A percentile compares a stretch with the other conserved stretches of the same genome.
Evolutionary conservation across 2,797 vertebrate genomes (phyloP).

Genomic region (Acropternis orthonyx): DNA sequence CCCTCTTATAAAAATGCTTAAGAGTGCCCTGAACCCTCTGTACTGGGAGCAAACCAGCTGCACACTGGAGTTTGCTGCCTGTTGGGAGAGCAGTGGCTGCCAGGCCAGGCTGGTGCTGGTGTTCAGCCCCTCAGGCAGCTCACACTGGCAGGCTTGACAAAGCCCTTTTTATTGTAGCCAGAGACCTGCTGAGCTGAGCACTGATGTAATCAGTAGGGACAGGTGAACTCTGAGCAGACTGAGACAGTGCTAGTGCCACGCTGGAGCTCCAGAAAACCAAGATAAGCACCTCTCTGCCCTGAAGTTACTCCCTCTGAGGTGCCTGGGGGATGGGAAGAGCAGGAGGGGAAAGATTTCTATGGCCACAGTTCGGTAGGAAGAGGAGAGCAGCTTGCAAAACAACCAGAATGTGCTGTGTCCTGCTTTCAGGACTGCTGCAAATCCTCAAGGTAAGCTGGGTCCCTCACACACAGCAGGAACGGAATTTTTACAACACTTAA

Average conservation of each 20-base stretch:
- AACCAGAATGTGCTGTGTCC: conserved; percentile 10
- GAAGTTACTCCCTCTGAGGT: background rate
- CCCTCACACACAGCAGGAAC: background rate
- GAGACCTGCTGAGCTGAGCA: conserved; percentile 52
- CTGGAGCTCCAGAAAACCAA: conserved; percentile 40
- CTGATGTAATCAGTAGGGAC: conserved; percentile 55
- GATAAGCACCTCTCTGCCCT: conserved; percentile 46
- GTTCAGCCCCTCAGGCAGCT: background rate
- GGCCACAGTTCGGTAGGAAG: background rate
- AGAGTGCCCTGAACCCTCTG: background rate
- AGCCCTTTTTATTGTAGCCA: conserved; percentile 24
- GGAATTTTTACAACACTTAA: background rate
- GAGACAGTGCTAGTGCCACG: conserved; percentile 61
- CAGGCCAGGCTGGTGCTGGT: background rate
- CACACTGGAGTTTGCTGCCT: background rate
- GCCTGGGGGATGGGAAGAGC: conserved; percentile 19
- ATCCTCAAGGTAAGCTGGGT: conserved; percentile 7
- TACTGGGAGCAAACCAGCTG: background rate
- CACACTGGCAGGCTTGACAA: background rate
- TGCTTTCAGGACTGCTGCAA: background rate
- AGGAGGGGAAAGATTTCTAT: background rate
- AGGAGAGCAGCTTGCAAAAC: conserved; percentile 25
- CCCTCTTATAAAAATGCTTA: background rate
- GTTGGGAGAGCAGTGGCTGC: background rate
- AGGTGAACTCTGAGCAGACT: conserved; percentile 72